Conservation (phyloP, 2,888 invertebrate species). For the Liopterus haemorrhoidalis region DNA sequence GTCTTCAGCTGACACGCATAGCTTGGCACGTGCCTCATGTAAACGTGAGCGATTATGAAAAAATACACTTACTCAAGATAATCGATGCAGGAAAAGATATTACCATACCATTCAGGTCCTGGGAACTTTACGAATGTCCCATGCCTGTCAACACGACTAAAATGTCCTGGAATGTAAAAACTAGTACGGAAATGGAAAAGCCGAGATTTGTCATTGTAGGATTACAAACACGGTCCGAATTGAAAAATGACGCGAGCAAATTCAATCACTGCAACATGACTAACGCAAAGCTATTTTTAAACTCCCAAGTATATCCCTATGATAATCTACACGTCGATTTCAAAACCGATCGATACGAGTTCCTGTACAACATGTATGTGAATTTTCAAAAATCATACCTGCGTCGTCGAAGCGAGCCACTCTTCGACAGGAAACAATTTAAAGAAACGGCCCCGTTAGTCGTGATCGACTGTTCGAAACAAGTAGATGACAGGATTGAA, state of each 20-base stretch:
- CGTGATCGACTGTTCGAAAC: slow-evolving; percentile 23
- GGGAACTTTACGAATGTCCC: slow-evolving; percentile 41
- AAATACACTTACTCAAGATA: slow-evolving; percentile 29
- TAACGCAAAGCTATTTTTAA: slow-evolving; percentile 39
- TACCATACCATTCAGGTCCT: slow-evolving; percentile 35
- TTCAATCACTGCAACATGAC: slow-evolving; percentile 35
- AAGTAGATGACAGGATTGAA: slow-evolving; percentile 28
- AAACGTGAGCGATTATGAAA: slow-evolving; percentile 31
- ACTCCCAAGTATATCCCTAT: slow-evolving; percentile 40
- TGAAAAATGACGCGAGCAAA: slow-evolving; percentile 27
- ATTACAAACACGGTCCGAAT: slow-evolving; percentile 41
- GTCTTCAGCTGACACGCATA: slow-evolving; percentile 27
- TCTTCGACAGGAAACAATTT: slow-evolving; percentile 15
- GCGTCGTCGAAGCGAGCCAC: slow-evolving; percentile 23
- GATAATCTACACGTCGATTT: slow-evolving; percentile 37
- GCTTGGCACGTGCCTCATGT: slow-evolving; percentile 28
- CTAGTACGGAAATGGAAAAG: slow-evolving; percentile 36
- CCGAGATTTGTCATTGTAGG: slow-evolving; percentile 41
- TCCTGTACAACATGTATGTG: slow-evolving; percentile 34
- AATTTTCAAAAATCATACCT: slow-evolving; percentile 33
- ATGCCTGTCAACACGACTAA: slow-evolving; percentile 35
- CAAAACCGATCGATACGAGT: slow-evolving; percentile 30
- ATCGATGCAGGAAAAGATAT: slow-evolving; percentile 16
- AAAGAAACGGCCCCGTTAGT: slow-evolving; percentile 18
- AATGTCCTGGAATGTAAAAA: slow-evolving; percentile 38